phyloP scores from a whole-genome alignment of 2,888 invertebrate species.

The Limnephilus rhombicus region DNA sequence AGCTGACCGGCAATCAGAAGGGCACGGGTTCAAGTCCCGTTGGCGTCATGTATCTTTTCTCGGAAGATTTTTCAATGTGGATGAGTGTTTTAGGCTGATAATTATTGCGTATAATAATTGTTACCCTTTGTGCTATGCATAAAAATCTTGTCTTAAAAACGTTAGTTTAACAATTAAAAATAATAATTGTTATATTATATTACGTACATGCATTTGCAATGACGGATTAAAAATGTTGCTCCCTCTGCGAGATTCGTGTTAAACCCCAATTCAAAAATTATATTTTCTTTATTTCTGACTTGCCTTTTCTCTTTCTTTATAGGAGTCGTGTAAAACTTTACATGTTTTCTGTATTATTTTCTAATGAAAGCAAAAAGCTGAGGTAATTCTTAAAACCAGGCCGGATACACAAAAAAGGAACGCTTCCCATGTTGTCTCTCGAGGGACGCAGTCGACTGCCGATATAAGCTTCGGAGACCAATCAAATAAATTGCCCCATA shows the following conservation, averaged over 20 bases:
- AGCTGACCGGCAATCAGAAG: no score
- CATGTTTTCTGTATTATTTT: background rate
- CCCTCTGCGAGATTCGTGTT: background rate
- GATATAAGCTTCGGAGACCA: background rate
- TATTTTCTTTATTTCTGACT: background rate
- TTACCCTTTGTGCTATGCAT: no score
- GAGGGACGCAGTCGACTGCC: background rate
- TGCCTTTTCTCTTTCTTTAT: background rate
- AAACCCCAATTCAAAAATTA: background rate
- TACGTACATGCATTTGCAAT: no score
- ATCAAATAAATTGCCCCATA: constrained; percentile 32
- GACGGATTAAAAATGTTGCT: background rate
- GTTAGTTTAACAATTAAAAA: no score
- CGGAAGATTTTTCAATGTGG: no score
- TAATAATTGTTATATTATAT: no score
- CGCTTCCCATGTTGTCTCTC: background rate
- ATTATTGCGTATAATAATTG: no score
- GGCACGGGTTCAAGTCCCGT: no score
- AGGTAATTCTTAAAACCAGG: background rate
- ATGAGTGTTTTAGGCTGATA: no score
- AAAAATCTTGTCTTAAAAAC: no score
- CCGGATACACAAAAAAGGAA: background rate
- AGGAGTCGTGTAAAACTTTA: background rate
- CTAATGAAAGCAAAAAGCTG: background rate
- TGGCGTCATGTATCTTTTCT: no score